Conservation (phyloP, 2,888 invertebrate species). For the Agrotis clavis region DNA sequence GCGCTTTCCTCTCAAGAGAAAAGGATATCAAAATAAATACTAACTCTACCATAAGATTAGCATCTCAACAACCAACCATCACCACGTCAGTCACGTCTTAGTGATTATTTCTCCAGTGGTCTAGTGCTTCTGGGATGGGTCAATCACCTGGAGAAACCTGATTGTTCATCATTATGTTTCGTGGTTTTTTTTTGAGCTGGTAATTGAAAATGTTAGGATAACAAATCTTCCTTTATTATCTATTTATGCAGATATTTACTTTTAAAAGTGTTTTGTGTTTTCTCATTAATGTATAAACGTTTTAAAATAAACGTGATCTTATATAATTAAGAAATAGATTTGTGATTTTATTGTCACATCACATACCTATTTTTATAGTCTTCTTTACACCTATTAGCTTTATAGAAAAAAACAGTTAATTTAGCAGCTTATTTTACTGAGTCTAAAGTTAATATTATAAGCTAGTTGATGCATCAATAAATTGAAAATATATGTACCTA, state of each 20-base stretch:
- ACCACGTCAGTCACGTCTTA: constrained; percentile 33
- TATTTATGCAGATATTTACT: not conserved
- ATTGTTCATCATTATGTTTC: not conserved
- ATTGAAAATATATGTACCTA: too few relatives aligned
- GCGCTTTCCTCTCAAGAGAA: constrained; percentile 29
- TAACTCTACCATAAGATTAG: constrained; percentile 20
- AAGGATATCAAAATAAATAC: constrained; percentile 33
- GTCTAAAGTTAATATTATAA: too few relatives aligned
- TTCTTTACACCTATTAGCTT: too few relatives aligned
- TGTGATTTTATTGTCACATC: not conserved
- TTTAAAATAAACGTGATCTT: not conserved
- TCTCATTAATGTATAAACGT: too few relatives aligned
- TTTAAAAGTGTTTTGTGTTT: not conserved
- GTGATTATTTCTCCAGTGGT: constrained; percentile 34
- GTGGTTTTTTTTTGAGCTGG: not conserved
- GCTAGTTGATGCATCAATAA: too few relatives aligned
- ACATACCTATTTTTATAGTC: not conserved
- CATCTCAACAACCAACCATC: constrained; percentile 24
- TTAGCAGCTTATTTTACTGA: too few relatives aligned
- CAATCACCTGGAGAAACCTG: constrained; percentile 19
- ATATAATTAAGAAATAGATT: not conserved
- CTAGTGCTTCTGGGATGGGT: constrained; percentile 11
- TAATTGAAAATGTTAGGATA: not conserved
- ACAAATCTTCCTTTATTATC: not conserved
- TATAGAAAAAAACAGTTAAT: too few relatives aligned